Evolutionary conservation across 1,140 invertebrate genomes (phyloP).

Genomic region (Drosophila malerkotliana): DNA sequence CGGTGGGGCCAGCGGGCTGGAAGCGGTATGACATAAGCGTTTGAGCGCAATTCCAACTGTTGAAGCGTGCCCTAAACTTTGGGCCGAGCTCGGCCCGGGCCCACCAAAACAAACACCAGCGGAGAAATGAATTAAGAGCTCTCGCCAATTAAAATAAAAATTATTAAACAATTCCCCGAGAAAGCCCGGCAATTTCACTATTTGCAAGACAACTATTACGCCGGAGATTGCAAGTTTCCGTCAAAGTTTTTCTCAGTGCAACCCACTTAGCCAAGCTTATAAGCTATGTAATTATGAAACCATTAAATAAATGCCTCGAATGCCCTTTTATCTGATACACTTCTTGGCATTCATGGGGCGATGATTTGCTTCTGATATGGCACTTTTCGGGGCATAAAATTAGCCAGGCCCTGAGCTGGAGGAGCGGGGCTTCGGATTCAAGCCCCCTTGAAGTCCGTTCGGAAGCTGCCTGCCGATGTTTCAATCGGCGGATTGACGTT

Average conservation of each 20-base stretch:
- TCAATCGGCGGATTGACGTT: too few species aligned
- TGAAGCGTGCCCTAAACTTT: conserved; percentile 35
- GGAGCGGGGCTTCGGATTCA: too few species aligned
- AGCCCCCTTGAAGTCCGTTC: too few species aligned
- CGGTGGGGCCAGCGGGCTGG: conserved; percentile 11
- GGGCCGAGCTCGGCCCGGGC: conserved; percentile 6
- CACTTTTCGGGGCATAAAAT: not conserved
- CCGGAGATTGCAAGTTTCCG: too few species aligned
- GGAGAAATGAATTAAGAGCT: not conserved
- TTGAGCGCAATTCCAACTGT: conserved; percentile 46
- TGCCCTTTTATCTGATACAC: conserved; percentile 14
- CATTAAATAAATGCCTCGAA: conserved; percentile 13
- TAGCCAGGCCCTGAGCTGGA: too few species aligned
- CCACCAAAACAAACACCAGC: conserved; percentile 1
- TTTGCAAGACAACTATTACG: not conserved
- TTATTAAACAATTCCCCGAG: not conserved
- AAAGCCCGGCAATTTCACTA: not conserved
- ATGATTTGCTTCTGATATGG: conserved; percentile 22
- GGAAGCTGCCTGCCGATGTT: too few species aligned
- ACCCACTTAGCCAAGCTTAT: conserved; percentile 5
- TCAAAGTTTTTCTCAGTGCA: not conserved
- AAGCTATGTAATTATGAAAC: conserved; percentile 1
- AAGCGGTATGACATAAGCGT: conserved; percentile 55
- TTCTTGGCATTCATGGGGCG: conserved; percentile 35
- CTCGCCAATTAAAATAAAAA: too few species aligned